Conservation (phyloP, 2,888 invertebrate genomes). For the Cheilosia variabilis region DNA sequence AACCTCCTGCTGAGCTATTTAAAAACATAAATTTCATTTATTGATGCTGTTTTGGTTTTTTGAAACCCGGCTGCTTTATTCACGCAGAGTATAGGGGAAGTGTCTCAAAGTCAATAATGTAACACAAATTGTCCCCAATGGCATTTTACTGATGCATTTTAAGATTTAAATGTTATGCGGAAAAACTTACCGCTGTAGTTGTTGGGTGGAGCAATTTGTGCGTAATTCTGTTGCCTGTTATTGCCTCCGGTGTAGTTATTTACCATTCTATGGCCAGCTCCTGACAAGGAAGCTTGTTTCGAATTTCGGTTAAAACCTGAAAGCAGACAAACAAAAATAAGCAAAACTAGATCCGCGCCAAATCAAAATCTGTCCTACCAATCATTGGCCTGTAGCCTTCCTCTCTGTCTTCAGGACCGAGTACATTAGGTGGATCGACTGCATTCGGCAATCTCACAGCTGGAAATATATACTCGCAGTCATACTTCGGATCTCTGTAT, state of each 20-base stretch:
- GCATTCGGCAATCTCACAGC: conserved; percentile 88
- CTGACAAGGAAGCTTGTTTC: conserved; percentile 87
- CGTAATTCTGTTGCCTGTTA: conserved; percentile 73
- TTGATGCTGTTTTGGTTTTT: too few relatives aligned
- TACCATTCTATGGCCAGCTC: conserved; percentile 90
- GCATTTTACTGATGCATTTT: background rate
- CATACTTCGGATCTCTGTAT: conserved; percentile 92
- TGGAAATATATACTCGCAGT: conserved; percentile 90
- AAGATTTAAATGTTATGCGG: background rate
- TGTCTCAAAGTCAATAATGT: too few relatives aligned
- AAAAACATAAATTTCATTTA: too few relatives aligned
- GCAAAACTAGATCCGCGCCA: too few relatives aligned
- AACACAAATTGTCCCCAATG: background rate
- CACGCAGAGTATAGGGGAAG: too few relatives aligned
- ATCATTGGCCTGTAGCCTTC: conserved; percentile 91
- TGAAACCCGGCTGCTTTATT: too few relatives aligned
- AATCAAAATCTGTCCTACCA: conserved; percentile 84
- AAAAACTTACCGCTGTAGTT: conserved; percentile 56
- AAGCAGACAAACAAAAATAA: too few relatives aligned
- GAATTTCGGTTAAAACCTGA: conserved; percentile 87
- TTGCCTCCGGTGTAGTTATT: conserved; percentile 84
- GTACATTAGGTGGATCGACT: conserved; percentile 89
- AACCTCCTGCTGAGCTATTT: too few relatives aligned
- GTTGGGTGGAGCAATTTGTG: conserved; percentile 66
- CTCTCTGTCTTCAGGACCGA: conserved; percentile 91